Evolutionary conservation across 2,797 vertebrate genomes (phyloP).

Genomic region (Thalassophryne amazonica): DNA sequence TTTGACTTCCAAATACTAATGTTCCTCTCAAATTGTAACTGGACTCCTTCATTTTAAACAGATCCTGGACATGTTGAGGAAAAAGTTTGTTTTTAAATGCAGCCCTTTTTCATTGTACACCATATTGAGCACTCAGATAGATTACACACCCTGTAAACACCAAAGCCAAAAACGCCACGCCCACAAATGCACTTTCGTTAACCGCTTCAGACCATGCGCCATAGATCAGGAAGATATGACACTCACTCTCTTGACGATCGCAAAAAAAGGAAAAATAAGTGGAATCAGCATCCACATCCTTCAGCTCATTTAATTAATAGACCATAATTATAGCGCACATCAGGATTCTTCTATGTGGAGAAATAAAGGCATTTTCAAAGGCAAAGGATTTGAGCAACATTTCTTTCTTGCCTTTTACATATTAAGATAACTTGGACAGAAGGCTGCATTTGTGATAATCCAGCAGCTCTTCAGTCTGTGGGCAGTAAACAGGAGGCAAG

Average conservation of each 20-base stretch:
- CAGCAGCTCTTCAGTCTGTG: slow-evolving; percentile 25
- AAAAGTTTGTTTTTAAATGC: too few species aligned
- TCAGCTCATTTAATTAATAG: not conserved
- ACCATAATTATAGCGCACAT: not conserved
- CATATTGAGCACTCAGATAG: too few species aligned
- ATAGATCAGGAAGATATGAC: not conserved
- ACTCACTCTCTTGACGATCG: not conserved
- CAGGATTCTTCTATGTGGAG: not conserved
- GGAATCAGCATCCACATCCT: not conserved
- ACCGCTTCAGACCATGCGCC: too few species aligned
- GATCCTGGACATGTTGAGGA: too few species aligned
- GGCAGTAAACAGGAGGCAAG: slow-evolving; percentile 31
- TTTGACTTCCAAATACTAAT: too few species aligned
- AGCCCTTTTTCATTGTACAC: too few species aligned
- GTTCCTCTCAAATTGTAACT: too few species aligned
- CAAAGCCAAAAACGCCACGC: too few species aligned
- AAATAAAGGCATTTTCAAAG: not conserved
- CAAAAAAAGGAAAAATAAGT: not conserved
- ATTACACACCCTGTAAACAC: too few species aligned
- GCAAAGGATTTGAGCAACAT: slow-evolving; percentile 20
- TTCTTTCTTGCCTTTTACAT: not conserved
- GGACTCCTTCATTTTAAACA: too few species aligned
- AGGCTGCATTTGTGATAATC: slow-evolving; percentile 38
- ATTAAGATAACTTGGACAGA: slow-evolving; percentile 38
- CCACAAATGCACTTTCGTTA: too few species aligned